Evolutionary conservation across 2,113 vertebrate species (phyloP).

Genomic region (Zosterops japonicus): DNA sequence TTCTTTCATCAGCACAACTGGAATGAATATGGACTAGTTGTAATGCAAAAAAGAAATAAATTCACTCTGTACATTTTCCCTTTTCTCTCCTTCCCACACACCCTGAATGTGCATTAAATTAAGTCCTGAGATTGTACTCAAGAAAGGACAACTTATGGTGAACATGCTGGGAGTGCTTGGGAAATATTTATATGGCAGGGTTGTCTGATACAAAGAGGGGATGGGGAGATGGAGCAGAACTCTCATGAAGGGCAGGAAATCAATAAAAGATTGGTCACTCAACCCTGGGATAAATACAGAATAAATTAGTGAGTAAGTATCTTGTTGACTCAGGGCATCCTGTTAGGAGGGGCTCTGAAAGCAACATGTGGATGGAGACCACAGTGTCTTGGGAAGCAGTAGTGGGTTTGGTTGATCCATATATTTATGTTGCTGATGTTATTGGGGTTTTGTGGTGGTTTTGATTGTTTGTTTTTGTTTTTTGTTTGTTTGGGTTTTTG

Average conservation of each 20-base stretch:
- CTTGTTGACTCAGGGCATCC: background rate
- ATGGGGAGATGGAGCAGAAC: background rate
- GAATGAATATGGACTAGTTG: background rate
- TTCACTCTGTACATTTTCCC: background rate
- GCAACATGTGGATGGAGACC: background rate
- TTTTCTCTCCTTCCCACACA: background rate
- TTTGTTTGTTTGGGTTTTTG: background rate
- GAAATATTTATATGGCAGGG: background rate
- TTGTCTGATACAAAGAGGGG: background rate
- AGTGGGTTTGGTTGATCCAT: background rate
- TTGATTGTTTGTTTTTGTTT: background rate
- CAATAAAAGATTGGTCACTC: background rate
- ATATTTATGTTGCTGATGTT: background rate
- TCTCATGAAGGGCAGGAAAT: background rate
- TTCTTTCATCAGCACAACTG: conserved; percentile 11
- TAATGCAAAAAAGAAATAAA: background rate
- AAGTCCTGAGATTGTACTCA: background rate
- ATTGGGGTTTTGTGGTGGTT: background rate
- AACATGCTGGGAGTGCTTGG: background rate
- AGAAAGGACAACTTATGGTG: background rate
- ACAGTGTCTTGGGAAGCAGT: background rate
- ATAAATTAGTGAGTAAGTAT: background rate
- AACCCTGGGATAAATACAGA: background rate
- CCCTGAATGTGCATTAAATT: background rate
- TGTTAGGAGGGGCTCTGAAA: background rate